phyloP scores from a whole-genome alignment of 2,797 vertebrate species.

The Tinamus major region DNA sequence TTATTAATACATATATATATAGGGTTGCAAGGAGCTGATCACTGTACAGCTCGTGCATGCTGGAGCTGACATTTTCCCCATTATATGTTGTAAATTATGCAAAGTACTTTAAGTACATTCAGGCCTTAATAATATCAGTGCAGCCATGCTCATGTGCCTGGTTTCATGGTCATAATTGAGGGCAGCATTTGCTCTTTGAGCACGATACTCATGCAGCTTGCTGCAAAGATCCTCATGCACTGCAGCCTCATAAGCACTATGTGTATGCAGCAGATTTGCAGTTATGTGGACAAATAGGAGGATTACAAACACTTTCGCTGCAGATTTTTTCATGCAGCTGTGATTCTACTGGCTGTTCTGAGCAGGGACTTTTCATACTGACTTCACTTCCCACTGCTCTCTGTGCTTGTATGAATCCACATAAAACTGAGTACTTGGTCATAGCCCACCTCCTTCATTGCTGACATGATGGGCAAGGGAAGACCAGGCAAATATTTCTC shows the following conservation, averaged over 20 bases:
- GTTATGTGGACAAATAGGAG: not conserved
- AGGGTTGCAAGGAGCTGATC: not conserved
- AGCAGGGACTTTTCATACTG: not conserved
- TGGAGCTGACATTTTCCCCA: not conserved
- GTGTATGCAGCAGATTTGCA: not conserved
- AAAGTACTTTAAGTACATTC: not conserved
- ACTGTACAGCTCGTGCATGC: not conserved
- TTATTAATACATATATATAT: not conserved
- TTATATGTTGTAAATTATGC: not conserved
- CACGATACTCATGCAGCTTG: not conserved
- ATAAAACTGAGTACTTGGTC: not conserved
- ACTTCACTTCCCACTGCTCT: not conserved
- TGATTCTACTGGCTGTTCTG: not conserved
- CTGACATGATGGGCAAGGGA: not conserved
- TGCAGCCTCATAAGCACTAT: not conserved
- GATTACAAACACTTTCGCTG: not conserved
- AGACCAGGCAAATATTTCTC: not conserved
- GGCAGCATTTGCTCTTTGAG: not conserved
- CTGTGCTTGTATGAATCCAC: not conserved
- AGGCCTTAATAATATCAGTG: accelerated
- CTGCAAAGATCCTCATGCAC: not conserved
- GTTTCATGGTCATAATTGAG: not conserved
- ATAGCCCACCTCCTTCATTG: not conserved
- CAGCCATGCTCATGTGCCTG: not conserved
- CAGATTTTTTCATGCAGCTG: not conserved